Percentiles rank a stretch among this genome's conserved stretches.
Evolutionary conservation across 2,888 invertebrate species (phyloP).

Genomic region (Agapostemon virescens): DNA sequence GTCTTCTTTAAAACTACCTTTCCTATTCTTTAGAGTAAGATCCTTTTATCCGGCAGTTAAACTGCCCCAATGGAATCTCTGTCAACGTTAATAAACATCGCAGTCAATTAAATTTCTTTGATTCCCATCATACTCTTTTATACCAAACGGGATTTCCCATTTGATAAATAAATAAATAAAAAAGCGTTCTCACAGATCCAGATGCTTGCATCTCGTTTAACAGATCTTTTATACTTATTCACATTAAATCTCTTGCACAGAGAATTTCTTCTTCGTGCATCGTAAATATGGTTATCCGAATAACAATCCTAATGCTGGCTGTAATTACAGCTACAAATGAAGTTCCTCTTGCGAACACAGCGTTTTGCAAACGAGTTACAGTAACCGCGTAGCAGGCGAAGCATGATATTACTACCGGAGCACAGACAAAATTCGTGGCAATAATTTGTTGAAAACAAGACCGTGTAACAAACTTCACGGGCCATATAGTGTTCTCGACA

Average conservation of each 20-base stretch:
- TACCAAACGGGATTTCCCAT: too few relatives aligned
- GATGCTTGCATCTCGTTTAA: too few relatives aligned
- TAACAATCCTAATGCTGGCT: neutral
- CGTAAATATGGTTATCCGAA: neutral
- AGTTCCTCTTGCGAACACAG: neutral
- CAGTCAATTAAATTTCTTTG: too few relatives aligned
- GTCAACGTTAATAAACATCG: too few relatives aligned
- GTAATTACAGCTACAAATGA: neutral
- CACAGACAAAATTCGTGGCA: neutral
- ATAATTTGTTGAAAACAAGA: conserved; percentile 1
- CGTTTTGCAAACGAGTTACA: neutral
- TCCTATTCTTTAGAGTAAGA: too few relatives aligned
- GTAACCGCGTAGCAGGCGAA: neutral
- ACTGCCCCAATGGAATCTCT: too few relatives aligned
- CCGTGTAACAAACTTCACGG: neutral
- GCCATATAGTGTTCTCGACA: neutral
- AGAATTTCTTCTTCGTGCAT: neutral
- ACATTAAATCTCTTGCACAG: neutral
- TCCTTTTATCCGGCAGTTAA: too few relatives aligned
- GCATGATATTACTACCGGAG: neutral
- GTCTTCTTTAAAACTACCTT: too few relatives aligned
- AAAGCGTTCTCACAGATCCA: too few relatives aligned
- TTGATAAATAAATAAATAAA: too few relatives aligned
- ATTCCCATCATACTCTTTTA: too few relatives aligned
- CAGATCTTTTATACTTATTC: too few relatives aligned